Percentiles rank a stretch among this genome's conserved stretches.
These are phyloP conservation scores for Megaceryle alcyon DNA, from an alignment of 2,797 vertebrate genomes.

Conservation along the genomic window DNA sequence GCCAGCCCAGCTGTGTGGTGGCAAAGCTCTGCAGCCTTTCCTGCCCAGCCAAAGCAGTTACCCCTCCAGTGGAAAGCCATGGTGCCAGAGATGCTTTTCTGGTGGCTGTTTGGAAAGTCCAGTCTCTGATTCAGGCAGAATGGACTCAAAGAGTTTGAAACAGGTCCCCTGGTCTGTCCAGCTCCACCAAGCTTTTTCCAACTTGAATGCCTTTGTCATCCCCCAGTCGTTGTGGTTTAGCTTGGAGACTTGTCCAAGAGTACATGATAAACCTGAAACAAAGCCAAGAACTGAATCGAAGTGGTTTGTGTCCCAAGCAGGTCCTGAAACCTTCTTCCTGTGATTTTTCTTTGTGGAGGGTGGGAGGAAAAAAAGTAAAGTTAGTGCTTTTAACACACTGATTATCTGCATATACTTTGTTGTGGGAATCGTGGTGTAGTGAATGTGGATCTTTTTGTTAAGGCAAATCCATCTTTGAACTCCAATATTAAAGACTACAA, in stretches of 20 bases:
- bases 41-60: neutral
- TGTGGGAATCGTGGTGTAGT: neutral
- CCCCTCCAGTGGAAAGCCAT: neutral
- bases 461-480: neutral
- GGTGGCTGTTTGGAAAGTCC: neutral
- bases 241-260: neutral
- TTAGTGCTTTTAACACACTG: neutral
- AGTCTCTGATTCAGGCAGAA: neutral
- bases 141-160: neutral
- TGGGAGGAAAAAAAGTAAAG: neutral
- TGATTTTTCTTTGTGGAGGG: neutral
- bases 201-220: neutral
- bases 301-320: neutral
- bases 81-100: neutral
- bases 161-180: neutral
- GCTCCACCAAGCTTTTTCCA: neutral
- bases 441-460: neutral
- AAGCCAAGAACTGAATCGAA: neutral
- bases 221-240: neutral
- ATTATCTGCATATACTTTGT: neutral
- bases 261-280: neutral
- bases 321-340: neutral
- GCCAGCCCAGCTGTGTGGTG: fast-evolving
- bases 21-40: neutral
- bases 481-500: neutral